Evolutionary conservation across 2,888 invertebrate species (phyloP).

Genomic region (Candidula unifasciata): DNA sequence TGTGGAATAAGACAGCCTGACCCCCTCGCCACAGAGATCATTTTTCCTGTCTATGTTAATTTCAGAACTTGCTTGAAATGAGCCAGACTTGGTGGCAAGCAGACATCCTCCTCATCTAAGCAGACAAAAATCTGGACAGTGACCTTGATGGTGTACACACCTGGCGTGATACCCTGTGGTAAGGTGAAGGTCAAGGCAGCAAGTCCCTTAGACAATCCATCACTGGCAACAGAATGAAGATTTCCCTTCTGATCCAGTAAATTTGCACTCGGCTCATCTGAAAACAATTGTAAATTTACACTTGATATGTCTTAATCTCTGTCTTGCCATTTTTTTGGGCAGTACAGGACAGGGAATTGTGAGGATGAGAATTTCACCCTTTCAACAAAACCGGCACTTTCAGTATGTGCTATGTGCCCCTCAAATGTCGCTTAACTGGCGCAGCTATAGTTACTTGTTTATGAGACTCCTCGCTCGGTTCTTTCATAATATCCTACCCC

Average conservation of each 20-base stretch:
- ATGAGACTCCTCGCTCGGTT: too few species aligned
- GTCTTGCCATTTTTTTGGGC: too few species aligned
- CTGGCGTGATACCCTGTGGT: background rate
- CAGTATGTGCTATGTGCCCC: too few species aligned
- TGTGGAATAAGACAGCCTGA: too few species aligned
- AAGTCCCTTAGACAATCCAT: conserved; percentile 1
- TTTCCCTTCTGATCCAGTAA: conserved; percentile 44
- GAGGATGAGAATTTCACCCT: too few species aligned
- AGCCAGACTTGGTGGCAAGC: conserved; percentile 24
- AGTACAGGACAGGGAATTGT: too few species aligned
- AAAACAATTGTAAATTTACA: conserved; percentile 2
- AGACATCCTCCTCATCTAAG: conserved; percentile 36
- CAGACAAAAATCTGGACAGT: conserved; percentile 53
- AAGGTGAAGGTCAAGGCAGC: conserved; percentile 25
- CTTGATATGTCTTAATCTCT: too few species aligned
- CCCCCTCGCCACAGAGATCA: too few species aligned
- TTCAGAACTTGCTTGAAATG: conserved; percentile 44
- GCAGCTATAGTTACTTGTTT: too few species aligned
- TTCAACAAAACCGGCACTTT: too few species aligned
- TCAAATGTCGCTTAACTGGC: too few species aligned
- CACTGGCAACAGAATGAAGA: conserved; percentile 4
- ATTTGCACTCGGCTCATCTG: conserved; percentile 34
- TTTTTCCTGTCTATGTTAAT: background rate
- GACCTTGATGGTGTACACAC: conserved; percentile 38
- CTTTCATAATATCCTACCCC: too few species aligned